A percentile compares a stretch with the other conserved stretches of the same genome.
These are phyloP conservation scores for Ageneiosus marmoratus DNA, from an alignment of 2,113 vertebrate genomes.

Conservation along the genomic window DNA sequence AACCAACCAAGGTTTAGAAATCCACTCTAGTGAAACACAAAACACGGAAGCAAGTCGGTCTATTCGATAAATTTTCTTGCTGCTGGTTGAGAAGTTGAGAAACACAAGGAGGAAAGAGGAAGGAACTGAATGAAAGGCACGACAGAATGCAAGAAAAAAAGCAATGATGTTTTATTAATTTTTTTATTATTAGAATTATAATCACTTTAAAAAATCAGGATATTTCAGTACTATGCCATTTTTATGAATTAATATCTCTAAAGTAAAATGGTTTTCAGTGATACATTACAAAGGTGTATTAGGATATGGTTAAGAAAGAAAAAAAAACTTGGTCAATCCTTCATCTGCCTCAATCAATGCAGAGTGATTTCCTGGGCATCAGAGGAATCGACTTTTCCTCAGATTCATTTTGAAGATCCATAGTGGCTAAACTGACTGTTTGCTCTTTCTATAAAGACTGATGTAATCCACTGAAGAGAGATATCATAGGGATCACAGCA, in stretches of 20 bases:
- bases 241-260: not conserved
- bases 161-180: no score
- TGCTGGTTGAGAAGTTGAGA: not conserved
- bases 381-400: not conserved
- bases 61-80: not conserved
- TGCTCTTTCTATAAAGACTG: not conserved
- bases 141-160: not conserved
- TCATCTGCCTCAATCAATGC: slow-evolving; percentile 8
- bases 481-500: not conserved
- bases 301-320: no score
- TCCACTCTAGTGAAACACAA: not conserved
- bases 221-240: not conserved
- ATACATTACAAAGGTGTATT: not conserved
- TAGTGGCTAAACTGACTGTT: no score
- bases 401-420: slow-evolving; percentile 23
- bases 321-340: not conserved
- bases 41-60: not conserved
- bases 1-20: not conserved
- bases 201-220: not conserved
- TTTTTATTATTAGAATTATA: slow-evolving; percentile 1
- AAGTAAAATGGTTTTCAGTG: not conserved
- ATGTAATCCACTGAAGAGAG: not conserved
- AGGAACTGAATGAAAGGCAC: not conserved
- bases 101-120: not conserved
- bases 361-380: slow-evolving; percentile 24